Conservation (phyloP, 2,797 vertebrate genomes). For the Sebastes taczanowskii region DNA sequence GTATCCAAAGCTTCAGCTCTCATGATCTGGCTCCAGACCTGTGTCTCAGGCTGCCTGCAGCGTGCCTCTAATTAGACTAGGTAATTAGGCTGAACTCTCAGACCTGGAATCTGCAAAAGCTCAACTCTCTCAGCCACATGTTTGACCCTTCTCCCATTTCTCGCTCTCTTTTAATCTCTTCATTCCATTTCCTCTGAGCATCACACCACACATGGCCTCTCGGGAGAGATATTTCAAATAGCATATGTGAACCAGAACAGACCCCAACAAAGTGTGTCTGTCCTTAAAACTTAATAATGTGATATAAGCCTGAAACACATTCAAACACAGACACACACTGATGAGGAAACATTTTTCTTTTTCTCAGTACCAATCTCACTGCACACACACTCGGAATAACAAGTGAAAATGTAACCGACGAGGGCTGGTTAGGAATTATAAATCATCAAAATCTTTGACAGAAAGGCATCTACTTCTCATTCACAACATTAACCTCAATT, state of each 20-base stretch:
- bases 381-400: not conserved
- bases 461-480: not conserved
- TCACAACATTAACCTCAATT: not conserved
- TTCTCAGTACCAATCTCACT: not conserved
- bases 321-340: not conserved
- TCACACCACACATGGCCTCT: constrained; percentile 14
- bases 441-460: not conserved
- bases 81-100: constrained; percentile 61
- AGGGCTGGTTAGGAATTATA: not conserved
- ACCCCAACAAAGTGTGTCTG: not conserved
- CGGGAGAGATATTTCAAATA: constrained; percentile 15
- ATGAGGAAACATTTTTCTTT: not conserved
- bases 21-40: constrained; percentile 56
- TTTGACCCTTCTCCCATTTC: constrained; percentile 41
- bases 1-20: constrained; percentile 17
- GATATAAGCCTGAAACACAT: too few relatives aligned
- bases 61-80: constrained; percentile 60
- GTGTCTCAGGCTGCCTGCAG: constrained; percentile 62
- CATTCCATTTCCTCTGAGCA: constrained; percentile 27
- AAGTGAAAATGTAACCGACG: not conserved
- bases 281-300: not conserved
- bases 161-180: constrained; percentile 30
- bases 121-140: constrained; percentile 44
- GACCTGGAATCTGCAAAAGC: constrained; percentile 53
- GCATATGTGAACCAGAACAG: constrained; percentile 20